These are phyloP conservation scores for Cataglyphis rosenhaueri DNA, from an alignment of 2,888 invertebrate species.

Conservation along the genomic window DNA sequence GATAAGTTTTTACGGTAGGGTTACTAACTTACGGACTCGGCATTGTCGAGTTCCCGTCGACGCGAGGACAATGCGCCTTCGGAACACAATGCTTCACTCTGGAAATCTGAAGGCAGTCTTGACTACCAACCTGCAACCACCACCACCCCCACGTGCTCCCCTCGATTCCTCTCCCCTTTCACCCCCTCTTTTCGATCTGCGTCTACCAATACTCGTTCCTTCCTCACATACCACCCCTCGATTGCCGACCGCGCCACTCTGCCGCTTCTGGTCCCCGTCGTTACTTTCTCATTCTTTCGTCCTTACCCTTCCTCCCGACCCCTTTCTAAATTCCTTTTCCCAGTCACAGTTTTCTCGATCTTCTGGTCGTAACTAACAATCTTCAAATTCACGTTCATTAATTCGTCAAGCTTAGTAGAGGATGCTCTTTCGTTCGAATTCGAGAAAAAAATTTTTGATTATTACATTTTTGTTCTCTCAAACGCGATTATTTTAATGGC, in stretches of 20 bases:
- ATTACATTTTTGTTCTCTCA: not conserved
- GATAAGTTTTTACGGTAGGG: slow-evolving; percentile 83
- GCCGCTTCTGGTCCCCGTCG: slow-evolving; percentile 48
- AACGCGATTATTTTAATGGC: not conserved
- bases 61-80: slow-evolving; percentile 82
- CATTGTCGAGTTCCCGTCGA: slow-evolving; percentile 82
- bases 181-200: slow-evolving; percentile 43
- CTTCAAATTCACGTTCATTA: slow-evolving; percentile 29
- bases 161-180: not conserved
- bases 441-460: not conserved
- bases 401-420: not conserved
- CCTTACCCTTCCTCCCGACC: slow-evolving; percentile 17
- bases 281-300: slow-evolving; percentile 72
- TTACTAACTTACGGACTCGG: slow-evolving; percentile 82
- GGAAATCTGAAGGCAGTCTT: slow-evolving; percentile 79
- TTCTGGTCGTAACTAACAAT: slow-evolving; percentile 14
- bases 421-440: not conserved
- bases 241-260: slow-evolving; percentile 48
- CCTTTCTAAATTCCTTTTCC: slow-evolving; percentile 9
- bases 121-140: slow-evolving; percentile 76
- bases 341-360: slow-evolving; percentile 12
- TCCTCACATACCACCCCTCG: slow-evolving; percentile 66
- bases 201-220: slow-evolving; percentile 70
- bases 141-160: slow-evolving; percentile 51
- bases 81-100: slow-evolving; percentile 81